Evolutionary conservation across 2,797 vertebrate genomes (phyloP), one percentile per base, ranked within the genome.

Genomic region (Picus viridis): DNA sequence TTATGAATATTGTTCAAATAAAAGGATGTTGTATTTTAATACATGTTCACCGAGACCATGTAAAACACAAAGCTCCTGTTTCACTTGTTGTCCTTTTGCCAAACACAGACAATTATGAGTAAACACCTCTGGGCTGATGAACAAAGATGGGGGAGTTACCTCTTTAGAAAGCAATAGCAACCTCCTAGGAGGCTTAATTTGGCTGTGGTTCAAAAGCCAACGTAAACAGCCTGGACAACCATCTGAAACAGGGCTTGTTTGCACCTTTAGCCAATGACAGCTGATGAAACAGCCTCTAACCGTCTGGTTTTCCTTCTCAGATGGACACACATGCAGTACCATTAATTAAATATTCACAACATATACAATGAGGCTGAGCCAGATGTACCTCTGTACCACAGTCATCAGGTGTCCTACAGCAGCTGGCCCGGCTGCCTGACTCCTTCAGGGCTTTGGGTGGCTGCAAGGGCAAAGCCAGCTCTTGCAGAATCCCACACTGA

Each of bases 1-100:
- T 86, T 89, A 80, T 49, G 65, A 96, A 91, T 93, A 91, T 82
- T 88, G 69, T 62, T 90, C 80, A 94, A 95, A 92, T 92, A 96
- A 93, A 94, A 95, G 65, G 51, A 90, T 88, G 85, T 56, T 89
- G 61, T 70, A 89, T 89, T 93, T 93, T 89, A 95, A 95, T 68
- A 86, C n/a, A 72, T 12, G 2, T 71, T 94, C 93, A 86, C 89
- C 63, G 72, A 69, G 75, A 89, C n/a, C 1, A 2, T 4, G 34
- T 56, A 86, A 93, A 93, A 88, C 58, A 94, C 59, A 85, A 95
- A 86, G 77, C 2, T 7, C 24, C 27, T n/a, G 61, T 79, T 90
- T 94, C 47, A 83, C 83, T 68, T 85, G 80, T 59, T 68, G 23
- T 29, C 93, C 54, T 65, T 72, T 47, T 71, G 76, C 76, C 59